These are phyloP conservation scores for Ictidomys tridecemlineatus DNA, from an alignment of 2,113 vertebrate species.

Conservation along the genomic window DNA sequence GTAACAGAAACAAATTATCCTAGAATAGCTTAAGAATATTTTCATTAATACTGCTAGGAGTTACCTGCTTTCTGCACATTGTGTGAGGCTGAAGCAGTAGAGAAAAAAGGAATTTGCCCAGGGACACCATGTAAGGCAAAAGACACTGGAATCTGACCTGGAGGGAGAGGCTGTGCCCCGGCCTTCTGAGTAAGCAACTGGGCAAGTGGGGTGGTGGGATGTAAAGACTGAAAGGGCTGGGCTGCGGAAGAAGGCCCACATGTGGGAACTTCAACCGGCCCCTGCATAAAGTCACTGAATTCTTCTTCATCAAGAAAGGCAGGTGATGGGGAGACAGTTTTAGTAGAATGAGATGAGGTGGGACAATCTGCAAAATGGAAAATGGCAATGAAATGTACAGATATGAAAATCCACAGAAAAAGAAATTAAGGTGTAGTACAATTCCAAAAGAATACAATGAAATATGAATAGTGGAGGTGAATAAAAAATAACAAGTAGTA, in stretches of 20 bases:
- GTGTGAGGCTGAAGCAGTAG: constrained; percentile 86
- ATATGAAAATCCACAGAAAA: constrained; percentile 82
- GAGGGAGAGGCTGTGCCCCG: constrained; percentile 88
- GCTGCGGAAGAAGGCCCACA: constrained; percentile 85
- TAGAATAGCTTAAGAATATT: constrained; percentile 27
- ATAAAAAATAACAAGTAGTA: constrained; percentile 13
- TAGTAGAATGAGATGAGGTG: constrained; percentile 94
- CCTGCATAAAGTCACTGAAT: constrained; percentile 99
- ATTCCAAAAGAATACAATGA: constrained; percentile 59
- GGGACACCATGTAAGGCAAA: constrained; percentile 82
- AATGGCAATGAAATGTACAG: constrained; percentile 87
- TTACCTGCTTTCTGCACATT: constrained; percentile 88
- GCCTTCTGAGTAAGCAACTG: constrained; percentile 88
- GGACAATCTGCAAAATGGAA: constrained; percentile 97
- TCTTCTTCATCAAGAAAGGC: constrained; percentile 95
- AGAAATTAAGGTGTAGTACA: constrained; percentile 67
- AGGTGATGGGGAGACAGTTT: constrained; percentile 90
- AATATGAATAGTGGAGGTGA: constrained; percentile 26
- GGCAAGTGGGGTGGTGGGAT: constrained; percentile 84
- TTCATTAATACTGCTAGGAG: constrained; percentile 50
- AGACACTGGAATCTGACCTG: constrained; percentile 89
- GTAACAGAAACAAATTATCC: constrained; percentile 33
- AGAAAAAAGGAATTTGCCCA: constrained; percentile 86
- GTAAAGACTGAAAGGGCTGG: constrained; percentile 88
- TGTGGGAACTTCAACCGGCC: constrained; percentile 89